Evolutionary conservation across 2,113 vertebrate genomes (phyloP).

Genomic region (Thermophis baileyi): DNA sequence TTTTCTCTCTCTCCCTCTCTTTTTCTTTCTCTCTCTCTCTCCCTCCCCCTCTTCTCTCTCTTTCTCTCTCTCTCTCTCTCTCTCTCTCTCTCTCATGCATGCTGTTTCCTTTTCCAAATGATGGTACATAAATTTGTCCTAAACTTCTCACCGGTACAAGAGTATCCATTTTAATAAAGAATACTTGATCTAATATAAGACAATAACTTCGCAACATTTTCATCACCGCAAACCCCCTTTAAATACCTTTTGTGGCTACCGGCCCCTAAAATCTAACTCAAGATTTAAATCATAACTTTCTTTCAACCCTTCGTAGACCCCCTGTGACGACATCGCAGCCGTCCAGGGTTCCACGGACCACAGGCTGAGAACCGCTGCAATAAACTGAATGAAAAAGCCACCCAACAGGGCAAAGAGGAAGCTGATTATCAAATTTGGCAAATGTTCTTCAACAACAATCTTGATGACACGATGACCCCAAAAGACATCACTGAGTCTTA

Average conservation of each 20-base stretch:
- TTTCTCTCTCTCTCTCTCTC: background rate
- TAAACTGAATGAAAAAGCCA: slow-evolving; percentile 50
- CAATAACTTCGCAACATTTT: slow-evolving; percentile 25
- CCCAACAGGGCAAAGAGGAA: background rate
- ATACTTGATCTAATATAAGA: slow-evolving; percentile 47
- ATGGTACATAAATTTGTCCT: slow-evolving; percentile 39
- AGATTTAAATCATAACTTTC: background rate
- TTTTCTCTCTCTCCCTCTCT: no score
- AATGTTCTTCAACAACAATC: background rate
- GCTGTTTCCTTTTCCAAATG: slow-evolving; percentile 49
- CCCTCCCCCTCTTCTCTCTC: no score
- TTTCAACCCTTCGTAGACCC: background rate
- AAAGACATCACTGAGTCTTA: background rate
- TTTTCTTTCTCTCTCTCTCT: no score
- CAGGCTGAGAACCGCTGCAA: background rate
- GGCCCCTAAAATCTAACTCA: background rate
- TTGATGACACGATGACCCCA: no score
- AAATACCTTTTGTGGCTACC: background rate
- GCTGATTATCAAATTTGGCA: background rate
- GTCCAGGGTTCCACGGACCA: background rate
- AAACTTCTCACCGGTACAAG: slow-evolving; percentile 46
- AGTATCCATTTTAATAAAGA: slow-evolving; percentile 49
- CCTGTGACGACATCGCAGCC: background rate
- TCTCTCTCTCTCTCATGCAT: background rate
- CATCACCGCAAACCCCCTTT: no score